These are phyloP conservation scores for Machaerirhynchus nigripectus DNA, from an alignment of 2,113 vertebrate species.

Conservation along the genomic window DNA sequence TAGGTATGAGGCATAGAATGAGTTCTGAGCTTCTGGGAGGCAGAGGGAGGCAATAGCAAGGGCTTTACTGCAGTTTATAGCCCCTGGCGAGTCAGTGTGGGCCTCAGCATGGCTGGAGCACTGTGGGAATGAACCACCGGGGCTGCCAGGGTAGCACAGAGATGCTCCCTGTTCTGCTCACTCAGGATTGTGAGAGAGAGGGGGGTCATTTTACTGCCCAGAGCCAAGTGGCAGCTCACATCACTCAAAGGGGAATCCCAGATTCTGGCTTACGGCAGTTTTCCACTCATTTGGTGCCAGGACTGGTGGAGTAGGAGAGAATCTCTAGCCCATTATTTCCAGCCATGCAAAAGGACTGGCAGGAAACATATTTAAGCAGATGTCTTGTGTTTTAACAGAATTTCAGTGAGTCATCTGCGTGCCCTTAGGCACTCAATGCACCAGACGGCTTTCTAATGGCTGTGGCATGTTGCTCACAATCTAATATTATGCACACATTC, in stretches of 20 bases:
- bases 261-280: neutral
- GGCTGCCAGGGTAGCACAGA: neutral
- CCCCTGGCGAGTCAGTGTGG: neutral
- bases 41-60: neutral
- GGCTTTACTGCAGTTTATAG: neutral
- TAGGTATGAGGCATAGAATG: neutral
- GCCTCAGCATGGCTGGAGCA: neutral
- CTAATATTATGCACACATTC: neutral
- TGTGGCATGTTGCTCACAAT: neutral
- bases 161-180: neutral
- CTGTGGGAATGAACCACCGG: fast-evolving
- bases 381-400: constrained; percentile 1
- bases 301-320: neutral
- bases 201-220: neutral
- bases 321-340: neutral
- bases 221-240: neutral
- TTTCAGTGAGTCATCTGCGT: constrained; percentile 1
- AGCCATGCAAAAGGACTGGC: neutral
- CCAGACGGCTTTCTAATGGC: constrained; percentile 2
- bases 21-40: neutral
- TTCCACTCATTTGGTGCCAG: constrained; percentile 24
- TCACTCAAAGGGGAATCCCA: neutral
- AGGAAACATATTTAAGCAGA: constrained; percentile 41
- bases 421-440: neutral
- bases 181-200: neutral